Conservation (phyloP, 2,797 vertebrate genomes). For the Melanotaenia parkinsoni region DNA sequence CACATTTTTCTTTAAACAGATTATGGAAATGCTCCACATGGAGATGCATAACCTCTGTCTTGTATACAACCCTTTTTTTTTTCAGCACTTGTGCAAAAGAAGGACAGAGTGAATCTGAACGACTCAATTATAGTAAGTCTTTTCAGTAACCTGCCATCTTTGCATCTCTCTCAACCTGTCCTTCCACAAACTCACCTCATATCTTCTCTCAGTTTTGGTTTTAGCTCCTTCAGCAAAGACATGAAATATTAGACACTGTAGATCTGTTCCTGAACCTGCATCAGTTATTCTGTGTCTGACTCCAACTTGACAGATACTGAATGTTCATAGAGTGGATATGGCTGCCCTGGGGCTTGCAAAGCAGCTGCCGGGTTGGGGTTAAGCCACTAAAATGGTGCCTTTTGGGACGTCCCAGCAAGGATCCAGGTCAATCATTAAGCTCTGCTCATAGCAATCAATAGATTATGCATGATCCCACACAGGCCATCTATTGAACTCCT, state of each 20-base stretch:
- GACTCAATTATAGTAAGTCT: not conserved
- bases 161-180: constrained; percentile 23
- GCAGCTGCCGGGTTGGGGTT: constrained; percentile 34
- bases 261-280: constrained; percentile 37
- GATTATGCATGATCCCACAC: constrained; percentile 27
- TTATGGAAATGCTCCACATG: not conserved
- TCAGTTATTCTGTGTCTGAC: constrained; percentile 52
- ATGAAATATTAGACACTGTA: constrained; percentile 41
- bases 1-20: constrained; percentile 16
- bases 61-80: not conserved
- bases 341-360: constrained; percentile 1
- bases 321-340: constrained; percentile 23
- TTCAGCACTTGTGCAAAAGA: not conserved
- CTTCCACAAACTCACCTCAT: constrained; percentile 1
- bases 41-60: not conserved
- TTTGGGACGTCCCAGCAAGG: constrained; percentile 27
- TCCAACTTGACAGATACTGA: constrained; percentile 14
- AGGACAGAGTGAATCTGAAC: not conserved
- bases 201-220: constrained; percentile 19
- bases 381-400: constrained; percentile 34
- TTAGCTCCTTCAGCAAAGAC: constrained; percentile 23
- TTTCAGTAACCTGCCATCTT: constrained; percentile 4
- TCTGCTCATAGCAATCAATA: constrained; percentile 28
- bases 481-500: not conserved
- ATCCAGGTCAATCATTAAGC: constrained; percentile 55